These are phyloP conservation scores for Hucho hucho DNA, from an alignment of 2,113 vertebrate genomes.

Conservation along the genomic window DNA sequence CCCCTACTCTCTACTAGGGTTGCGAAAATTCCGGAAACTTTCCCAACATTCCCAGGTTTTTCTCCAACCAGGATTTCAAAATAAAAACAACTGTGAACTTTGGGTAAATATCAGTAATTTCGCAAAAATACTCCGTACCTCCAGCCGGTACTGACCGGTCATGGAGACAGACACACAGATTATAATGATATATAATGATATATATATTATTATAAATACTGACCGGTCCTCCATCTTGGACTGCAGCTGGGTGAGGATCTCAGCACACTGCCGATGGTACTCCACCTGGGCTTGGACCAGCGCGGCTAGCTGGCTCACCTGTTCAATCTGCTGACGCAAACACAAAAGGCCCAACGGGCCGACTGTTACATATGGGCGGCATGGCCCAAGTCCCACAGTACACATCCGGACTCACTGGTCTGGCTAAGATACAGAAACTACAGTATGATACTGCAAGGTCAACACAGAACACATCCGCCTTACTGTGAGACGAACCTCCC, in stretches of 20 bases:
- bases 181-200: too few relatives aligned
- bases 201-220: conserved; percentile 26
- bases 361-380: conserved; percentile 22
- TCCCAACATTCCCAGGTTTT: too few relatives aligned
- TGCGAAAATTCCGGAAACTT: too few relatives aligned
- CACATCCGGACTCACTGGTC: background rate
- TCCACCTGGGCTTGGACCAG: conserved; percentile 96
- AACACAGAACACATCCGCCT: background rate
- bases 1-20: too few relatives aligned
- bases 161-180: too few relatives aligned
- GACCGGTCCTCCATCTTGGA: conserved; percentile 92
- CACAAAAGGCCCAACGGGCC: background rate
- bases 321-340: conserved; percentile 83
- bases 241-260: conserved; percentile 91
- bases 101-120: too few relatives aligned
- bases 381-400: background rate
- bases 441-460: background rate
- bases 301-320: conserved; percentile 95
- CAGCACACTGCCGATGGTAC: conserved; percentile 90
- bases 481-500: too few relatives aligned
- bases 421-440: background rate
- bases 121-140: too few relatives aligned
- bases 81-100: too few relatives aligned
- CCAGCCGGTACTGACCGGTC: too few relatives aligned
- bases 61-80: too few relatives aligned